These are phyloP conservation scores for Umimayanthus kanabou DNA, from an alignment of 92 coral and sea anemone species.

Conservation along the genomic window DNA sequence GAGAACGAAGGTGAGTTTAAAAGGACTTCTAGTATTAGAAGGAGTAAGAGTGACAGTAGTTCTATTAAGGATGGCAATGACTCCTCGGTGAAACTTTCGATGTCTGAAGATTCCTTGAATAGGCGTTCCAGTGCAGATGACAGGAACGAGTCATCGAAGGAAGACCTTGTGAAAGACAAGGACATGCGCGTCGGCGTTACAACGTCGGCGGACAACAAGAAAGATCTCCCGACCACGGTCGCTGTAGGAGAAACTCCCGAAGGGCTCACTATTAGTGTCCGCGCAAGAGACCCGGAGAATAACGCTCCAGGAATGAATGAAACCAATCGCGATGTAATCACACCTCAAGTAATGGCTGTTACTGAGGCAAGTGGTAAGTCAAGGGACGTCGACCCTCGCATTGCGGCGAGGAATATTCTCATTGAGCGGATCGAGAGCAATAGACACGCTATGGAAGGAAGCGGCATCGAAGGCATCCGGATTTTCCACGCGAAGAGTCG, in stretches of 20 bases:
- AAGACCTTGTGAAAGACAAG: conserved; percentile 17
- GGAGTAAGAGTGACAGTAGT: conserved; percentile 31
- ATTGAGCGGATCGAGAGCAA: conserved; percentile 83
- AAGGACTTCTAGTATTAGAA: conserved; percentile 50
- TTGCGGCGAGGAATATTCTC: conserved; percentile 74
- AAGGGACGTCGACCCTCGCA: conserved; percentile 70
- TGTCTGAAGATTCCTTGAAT: conserved; percentile 47
- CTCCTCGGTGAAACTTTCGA: conserved; percentile 9
- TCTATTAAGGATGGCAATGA: conserved; percentile 12
- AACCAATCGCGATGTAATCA: conserved; percentile 34
- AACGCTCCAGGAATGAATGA: background rate
- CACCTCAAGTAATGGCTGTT: conserved; percentile 56
- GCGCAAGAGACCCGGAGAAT: conserved; percentile 35
- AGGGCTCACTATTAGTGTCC: conserved; percentile 41
- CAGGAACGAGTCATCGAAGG: background rate
- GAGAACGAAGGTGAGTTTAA: conserved; percentile 55
- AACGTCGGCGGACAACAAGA: background rate
- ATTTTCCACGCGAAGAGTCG: conserved; percentile 89
- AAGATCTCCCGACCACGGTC: conserved; percentile 26
- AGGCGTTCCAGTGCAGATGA: conserved; percentile 34
- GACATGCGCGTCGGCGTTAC: background rate
- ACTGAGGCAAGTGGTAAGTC: conserved; percentile 57
- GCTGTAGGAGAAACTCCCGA: conserved; percentile 41
- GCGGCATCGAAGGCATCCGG: conserved; percentile 69
- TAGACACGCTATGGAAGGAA: conserved; percentile 67